Evolutionary conservation across 2,888 invertebrate species (phyloP).

Genomic region (Epirrita christyi): DNA sequence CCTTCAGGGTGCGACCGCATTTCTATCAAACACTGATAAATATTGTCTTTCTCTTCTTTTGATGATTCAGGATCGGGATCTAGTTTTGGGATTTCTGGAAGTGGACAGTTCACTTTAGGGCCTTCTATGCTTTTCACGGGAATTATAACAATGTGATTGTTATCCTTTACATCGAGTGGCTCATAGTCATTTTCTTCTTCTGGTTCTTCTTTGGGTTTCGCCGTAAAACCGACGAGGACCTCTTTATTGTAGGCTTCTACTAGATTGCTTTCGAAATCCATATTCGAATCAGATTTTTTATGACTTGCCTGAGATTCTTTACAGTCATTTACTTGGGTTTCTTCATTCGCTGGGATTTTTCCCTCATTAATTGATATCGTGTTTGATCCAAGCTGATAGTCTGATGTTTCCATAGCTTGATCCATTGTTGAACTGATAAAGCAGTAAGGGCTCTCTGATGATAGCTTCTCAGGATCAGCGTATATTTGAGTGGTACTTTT

Average conservation of each 20-base stretch:
- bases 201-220: slow-evolving; percentile 57
- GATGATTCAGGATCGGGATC: slow-evolving; percentile 41
- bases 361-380: slow-evolving; percentile 48
- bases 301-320: slow-evolving; percentile 56
- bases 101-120: slow-evolving; percentile 77
- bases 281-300: slow-evolving; percentile 52
- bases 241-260: slow-evolving; percentile 78
- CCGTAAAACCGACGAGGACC: slow-evolving; percentile 66
- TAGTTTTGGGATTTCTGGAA: slow-evolving; percentile 77
- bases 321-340: slow-evolving; percentile 49
- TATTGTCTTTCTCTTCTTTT: slow-evolving; percentile 60
- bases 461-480: slow-evolving; percentile 66
- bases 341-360: slow-evolving; percentile 50
- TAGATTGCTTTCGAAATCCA: slow-evolving; percentile 76
- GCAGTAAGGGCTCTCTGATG: slow-evolving; percentile 67
- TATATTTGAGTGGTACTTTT: slow-evolving; percentile 75
- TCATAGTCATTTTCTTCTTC: slow-evolving; percentile 77
- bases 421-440: slow-evolving; percentile 62
- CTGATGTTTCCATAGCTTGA: slow-evolving; percentile 42
- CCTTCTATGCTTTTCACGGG: slow-evolving; percentile 64
- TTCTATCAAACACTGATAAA: slow-evolving; percentile 77
- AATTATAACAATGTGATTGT: slow-evolving; percentile 65
- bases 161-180: slow-evolving; percentile 69
- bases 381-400: slow-evolving; percentile 31
- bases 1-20: slow-evolving; percentile 80